Evolutionary conservation across 2,797 vertebrate genomes (phyloP).

Genomic region (Esox masquinongy): DNA sequence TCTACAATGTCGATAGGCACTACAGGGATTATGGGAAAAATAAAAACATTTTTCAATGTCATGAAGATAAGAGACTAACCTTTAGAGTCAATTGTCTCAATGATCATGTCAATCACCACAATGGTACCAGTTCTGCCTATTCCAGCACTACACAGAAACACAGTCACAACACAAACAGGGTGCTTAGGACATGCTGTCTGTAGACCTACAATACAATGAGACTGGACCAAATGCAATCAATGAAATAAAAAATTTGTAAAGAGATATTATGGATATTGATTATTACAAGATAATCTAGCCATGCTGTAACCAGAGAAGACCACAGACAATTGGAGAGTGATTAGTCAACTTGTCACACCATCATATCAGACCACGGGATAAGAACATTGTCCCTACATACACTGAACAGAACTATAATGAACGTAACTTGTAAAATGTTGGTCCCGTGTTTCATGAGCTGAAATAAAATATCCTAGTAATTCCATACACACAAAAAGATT

Average conservation of each 20-base stretch:
- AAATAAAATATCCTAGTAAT: too few relatives aligned
- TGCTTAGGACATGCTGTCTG: neutral
- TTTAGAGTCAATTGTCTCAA: constrained; percentile 84
- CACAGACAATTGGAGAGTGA: neutral
- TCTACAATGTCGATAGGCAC: neutral
- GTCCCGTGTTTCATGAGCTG: too few relatives aligned
- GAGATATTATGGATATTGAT: neutral
- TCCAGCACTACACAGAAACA: constrained; percentile 82
- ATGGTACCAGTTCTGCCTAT: constrained; percentile 97
- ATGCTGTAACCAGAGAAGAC: neutral
- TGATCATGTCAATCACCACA: constrained; percentile 94
- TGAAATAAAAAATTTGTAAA: neutral
- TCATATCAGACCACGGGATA: neutral
- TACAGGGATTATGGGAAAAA: neutral
- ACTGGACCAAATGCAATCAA: neutral
- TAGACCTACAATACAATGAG: neutral
- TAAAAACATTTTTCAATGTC: neutral
- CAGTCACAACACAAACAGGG: constrained; percentile 37
- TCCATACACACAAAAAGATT: too few relatives aligned
- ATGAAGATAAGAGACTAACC: constrained; percentile 73
- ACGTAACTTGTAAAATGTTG: too few relatives aligned
- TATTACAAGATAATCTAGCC: neutral
- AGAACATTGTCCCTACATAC: neutral
- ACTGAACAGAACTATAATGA: too few relatives aligned
- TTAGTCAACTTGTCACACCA: neutral